Percentiles rank a stretch among this genome's conserved stretches.
Conservation (phyloP, 2,113 vertebrate genomes). For the Potamarius usumacintae region DNA sequence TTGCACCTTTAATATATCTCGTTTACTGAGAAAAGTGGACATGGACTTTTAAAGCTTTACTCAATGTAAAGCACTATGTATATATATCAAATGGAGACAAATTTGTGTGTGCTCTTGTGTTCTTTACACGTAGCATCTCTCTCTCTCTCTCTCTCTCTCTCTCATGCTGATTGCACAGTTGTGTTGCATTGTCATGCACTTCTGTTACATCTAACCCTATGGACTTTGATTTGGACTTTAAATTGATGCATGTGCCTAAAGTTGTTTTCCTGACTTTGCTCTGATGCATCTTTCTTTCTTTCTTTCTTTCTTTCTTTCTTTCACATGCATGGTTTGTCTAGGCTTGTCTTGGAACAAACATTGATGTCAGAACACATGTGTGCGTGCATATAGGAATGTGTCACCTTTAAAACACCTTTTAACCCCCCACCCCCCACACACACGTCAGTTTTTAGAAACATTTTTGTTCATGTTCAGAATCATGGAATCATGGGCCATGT, state of each 20-base stretch:
- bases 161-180: not conserved
- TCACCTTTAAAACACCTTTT: no score
- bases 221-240: not conserved
- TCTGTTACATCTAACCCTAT: not conserved
- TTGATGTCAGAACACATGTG: no score
- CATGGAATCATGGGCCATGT: no score
- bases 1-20: not conserved
- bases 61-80: not conserved
- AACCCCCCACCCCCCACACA: no score
- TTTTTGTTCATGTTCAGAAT: no score
- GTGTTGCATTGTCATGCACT: not conserved
- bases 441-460: no score
- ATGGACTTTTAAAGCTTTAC: no score
- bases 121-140: not conserved
- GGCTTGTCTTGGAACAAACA: not conserved
- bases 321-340: not conserved
- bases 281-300: not conserved
- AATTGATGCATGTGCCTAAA: not conserved
- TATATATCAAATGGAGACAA: no score
- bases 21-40: not conserved
- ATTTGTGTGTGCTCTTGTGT: not conserved
- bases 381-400: not conserved
- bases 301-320: not conserved
- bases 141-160: not conserved
- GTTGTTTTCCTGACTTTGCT: not conserved